Evolutionary conservation across 2,113 vertebrate genomes (phyloP), one percentile per base, ranked within the genome.

Genomic region (Cynocephalus volans): DNA sequence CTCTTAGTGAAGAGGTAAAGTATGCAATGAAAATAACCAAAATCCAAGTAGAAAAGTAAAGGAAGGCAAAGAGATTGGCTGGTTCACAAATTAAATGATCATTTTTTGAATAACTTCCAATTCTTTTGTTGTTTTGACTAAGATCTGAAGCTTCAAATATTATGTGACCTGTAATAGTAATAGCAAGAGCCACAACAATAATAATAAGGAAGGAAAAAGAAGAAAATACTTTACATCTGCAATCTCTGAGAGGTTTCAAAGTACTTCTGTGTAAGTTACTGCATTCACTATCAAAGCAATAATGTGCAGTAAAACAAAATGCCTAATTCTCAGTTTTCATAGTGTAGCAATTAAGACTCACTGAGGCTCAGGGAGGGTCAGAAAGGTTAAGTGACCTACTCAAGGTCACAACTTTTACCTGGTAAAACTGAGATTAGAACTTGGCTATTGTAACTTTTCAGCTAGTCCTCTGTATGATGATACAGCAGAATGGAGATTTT

Each of bases 21-120:
- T 58, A 50, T 65, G 50, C 31, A 64, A 4, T 85, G 52, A 67
- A 91, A 88, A 76, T 77, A 96, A 75, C 36, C 79, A 85, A 31
- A 80, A 83, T 86, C 62, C 64, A 93, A 75, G 52, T 62, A 65
- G 80, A 76, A 56, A 80, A 58, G 60, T 18, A 69, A 69, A 73
- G 8, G n/a, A 77, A 70, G n/a, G 48, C 26, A 73, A 75, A 41
- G 33, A 69, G 10, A 64, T 77, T 15, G 70, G 48, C 28, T 15
- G 64, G 33, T 90, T 96, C 19, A 80, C 26, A 84, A 50, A 69
- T 9, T 33, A 50, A 88, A 76, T 50, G 54, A 41, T 24, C 62
- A 60, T 1, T 28, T 86, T 94, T 50, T 28, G 18, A 83, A 60
- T 93, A 81, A 76, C n/a, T 19, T 90, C 33, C 81, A 50, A 83